phyloP scores from a whole-genome alignment of 1,140 invertebrate genomes.

The Trichogramma pretiosum region DNA sequence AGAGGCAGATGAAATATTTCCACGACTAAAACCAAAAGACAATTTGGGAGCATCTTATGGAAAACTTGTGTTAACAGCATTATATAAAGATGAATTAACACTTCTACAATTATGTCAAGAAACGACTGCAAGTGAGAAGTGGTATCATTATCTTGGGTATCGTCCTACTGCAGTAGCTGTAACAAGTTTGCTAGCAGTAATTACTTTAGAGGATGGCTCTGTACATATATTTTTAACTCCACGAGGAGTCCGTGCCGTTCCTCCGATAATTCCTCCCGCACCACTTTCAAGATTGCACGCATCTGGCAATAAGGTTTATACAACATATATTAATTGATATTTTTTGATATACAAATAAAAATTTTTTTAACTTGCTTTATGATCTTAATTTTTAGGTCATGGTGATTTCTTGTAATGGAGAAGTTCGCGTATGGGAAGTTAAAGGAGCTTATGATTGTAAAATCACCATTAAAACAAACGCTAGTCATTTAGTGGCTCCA shows the following conservation, averaged over 20 bases:
- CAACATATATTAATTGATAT: background rate
- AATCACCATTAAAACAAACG: constrained; percentile 31
- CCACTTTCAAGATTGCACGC: constrained; percentile 44
- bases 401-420: constrained; percentile 41
- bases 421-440: constrained; percentile 42
- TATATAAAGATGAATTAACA: constrained; percentile 33
- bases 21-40: constrained; percentile 30
- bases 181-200: constrained; percentile 46
- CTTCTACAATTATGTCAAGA: constrained; percentile 49
- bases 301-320: constrained; percentile 34
- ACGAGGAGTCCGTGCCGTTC: constrained; percentile 50
- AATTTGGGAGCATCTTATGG: too few species aligned
- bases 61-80: constrained; percentile 38
- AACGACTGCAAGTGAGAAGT: constrained; percentile 45
- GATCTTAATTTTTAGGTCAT: constrained; percentile 30
- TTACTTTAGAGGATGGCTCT: constrained; percentile 57
- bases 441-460: too few species aligned
- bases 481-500: constrained; percentile 36
- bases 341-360: background rate
- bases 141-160: constrained; percentile 41
- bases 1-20: constrained; percentile 33
- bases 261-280: constrained; percentile 55
- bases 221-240: constrained; percentile 54
- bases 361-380: background rate
- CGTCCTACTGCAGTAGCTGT: constrained; percentile 35